These are phyloP conservation scores for Chloroceryle aenea DNA, from an alignment of 2,113 vertebrate species.

Conservation along the genomic window DNA sequence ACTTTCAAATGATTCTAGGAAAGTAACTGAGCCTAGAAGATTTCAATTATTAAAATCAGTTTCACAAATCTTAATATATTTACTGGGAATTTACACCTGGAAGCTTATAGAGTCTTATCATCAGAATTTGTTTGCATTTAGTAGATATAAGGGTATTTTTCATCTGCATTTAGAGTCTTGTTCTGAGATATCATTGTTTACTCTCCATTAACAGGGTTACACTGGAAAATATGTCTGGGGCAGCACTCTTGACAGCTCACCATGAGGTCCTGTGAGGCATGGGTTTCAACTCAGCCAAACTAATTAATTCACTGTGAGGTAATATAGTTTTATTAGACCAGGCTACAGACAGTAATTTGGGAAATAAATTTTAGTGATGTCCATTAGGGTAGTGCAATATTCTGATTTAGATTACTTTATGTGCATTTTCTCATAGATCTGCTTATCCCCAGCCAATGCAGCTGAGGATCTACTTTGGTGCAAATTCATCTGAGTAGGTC, in stretches of 20 bases:
- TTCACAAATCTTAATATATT: background rate
- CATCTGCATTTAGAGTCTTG: background rate
- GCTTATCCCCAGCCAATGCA: background rate
- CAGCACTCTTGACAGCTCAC: background rate
- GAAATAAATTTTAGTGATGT: background rate
- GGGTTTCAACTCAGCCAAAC: background rate
- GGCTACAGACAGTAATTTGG: background rate
- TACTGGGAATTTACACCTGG: background rate
- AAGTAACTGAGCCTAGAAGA: background rate
- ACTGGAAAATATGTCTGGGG: background rate
- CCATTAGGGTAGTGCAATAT: accelerated
- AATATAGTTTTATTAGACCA: background rate
- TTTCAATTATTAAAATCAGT: background rate
- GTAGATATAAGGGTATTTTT: background rate
- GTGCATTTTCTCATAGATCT: background rate
- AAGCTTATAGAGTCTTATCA: background rate
- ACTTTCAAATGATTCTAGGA: background rate
- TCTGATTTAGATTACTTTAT: background rate
- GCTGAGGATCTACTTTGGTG: background rate
- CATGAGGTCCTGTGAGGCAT: background rate
- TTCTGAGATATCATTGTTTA: background rate
- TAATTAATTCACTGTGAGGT: background rate
- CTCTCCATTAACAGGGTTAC: background rate
- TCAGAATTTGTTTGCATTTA: background rate
- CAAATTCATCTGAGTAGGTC: background rate